These are phyloP conservation scores for Mizuhopecten yessoensis DNA, from an alignment of 1,140 invertebrate species.

Conservation along the genomic window DNA sequence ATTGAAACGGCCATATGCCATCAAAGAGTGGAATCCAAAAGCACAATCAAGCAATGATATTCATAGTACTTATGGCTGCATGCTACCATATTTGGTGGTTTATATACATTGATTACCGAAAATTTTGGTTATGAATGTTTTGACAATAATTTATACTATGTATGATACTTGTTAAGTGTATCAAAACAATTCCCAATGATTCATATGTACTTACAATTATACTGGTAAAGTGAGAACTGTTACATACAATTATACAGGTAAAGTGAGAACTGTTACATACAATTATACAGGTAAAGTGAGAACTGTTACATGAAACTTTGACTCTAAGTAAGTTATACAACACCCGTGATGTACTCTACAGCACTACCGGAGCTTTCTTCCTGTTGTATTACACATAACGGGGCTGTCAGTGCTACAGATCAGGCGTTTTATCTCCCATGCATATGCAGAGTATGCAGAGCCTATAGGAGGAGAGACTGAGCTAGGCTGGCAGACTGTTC, in stretches of 20 bases:
- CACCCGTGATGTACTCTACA: neutral
- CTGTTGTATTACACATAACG: neutral
- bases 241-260: neutral
- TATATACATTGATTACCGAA: neutral
- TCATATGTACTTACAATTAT: neutral
- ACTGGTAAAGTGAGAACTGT: neutral
- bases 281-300: neutral
- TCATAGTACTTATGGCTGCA: no score
- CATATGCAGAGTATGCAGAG: conserved; percentile 31
- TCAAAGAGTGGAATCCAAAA: no score
- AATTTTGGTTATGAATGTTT: neutral
- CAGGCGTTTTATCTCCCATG: neutral
- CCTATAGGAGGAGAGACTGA: neutral
- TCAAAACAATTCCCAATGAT: neutral
- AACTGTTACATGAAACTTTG: neutral
- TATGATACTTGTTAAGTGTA: neutral
- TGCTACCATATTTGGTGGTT: no score
- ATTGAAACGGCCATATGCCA: no score
- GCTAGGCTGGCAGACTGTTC: neutral
- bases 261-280: neutral
- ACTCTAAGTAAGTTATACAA: no score
- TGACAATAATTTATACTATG: neutral
- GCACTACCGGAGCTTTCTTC: neutral
- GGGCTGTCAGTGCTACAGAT: neutral
- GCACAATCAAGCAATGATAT: no score